phyloP scores from a whole-genome alignment of 2,113 vertebrate species.

The Tetrao urogallus region DNA sequence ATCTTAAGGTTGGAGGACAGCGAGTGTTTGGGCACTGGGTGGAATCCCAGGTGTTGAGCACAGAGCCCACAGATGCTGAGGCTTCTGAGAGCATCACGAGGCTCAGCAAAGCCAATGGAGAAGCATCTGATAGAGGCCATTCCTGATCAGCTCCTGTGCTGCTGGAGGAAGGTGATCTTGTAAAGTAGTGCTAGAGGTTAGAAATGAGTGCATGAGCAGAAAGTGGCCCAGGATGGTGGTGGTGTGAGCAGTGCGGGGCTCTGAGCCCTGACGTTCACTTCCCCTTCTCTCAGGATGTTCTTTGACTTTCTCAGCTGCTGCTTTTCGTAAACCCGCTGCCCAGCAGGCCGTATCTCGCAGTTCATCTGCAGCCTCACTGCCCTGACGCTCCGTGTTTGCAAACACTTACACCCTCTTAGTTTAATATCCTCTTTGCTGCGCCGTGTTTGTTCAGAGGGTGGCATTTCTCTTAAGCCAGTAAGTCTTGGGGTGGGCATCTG shows the following conservation, averaged over 20 bases:
- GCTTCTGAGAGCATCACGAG: background rate
- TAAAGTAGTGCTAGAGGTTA: rapidly evolving
- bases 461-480: background rate
- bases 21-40: background rate
- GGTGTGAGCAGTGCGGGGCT: background rate
- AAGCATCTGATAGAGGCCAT: rapidly evolving
- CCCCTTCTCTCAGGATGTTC: background rate
- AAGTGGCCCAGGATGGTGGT: rapidly evolving
- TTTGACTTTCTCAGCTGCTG: conserved; percentile 5
- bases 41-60: background rate
- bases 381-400: conserved; percentile 17
- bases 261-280: background rate
- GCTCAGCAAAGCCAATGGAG: background rate
- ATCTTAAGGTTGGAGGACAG: background rate
- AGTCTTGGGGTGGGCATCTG: background rate
- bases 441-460: conserved; percentile 30
- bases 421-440: background rate
- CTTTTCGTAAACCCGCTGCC: background rate
- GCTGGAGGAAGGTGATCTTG: background rate
- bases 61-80: background rate
- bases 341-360: background rate
- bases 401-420: conserved; percentile 37
- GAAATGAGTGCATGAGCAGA: background rate
- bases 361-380: background rate
- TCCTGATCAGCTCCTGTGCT: rapidly evolving